Evolutionary conservation across 2,888 invertebrate species (phyloP).

Genomic region (Eupeodes latifasciatus): DNA sequence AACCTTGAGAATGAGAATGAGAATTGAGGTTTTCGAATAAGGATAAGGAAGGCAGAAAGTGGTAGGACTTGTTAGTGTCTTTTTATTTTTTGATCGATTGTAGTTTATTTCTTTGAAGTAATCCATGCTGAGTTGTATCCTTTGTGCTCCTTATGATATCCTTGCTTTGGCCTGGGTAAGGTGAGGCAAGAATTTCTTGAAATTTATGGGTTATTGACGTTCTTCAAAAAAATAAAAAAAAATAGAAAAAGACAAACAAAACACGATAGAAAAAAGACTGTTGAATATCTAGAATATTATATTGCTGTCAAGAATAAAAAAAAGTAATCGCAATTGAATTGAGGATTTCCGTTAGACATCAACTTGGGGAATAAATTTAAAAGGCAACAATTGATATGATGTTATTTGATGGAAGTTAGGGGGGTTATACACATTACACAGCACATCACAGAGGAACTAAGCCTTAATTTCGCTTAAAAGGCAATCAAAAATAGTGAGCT

Average conservation of each 20-base stretch:
- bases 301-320: background rate
- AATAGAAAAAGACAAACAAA: background rate
- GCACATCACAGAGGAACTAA: background rate
- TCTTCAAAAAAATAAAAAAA: background rate
- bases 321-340: conserved; percentile 14
- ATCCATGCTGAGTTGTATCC: conserved; percentile 35
- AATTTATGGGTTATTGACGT: conserved; percentile 29
- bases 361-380: conserved; percentile 13
- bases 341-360: conserved; percentile 37
- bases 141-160: conserved; percentile 1
- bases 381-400: conserved; percentile 6
- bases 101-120: conserved; percentile 48
- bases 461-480: background rate
- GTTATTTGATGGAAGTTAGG: background rate
- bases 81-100: conserved; percentile 41
- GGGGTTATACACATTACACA: too few species aligned
- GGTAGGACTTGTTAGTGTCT: conserved; percentile 36
- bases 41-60: background rate
- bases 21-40: background rate
- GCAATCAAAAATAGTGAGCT: background rate
- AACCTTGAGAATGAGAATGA: too few species aligned
- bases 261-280: conserved; percentile 6
- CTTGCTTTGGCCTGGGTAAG: background rate
- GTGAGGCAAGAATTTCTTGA: conserved; percentile 13
- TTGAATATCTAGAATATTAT: conserved; percentile 23